A percentile compares a stretch with the other conserved stretches of the same genome.
These are phyloP conservation scores for Microtus montanus DNA, from an alignment of 2,113 vertebrate genomes.

Conservation along the genomic window DNA sequence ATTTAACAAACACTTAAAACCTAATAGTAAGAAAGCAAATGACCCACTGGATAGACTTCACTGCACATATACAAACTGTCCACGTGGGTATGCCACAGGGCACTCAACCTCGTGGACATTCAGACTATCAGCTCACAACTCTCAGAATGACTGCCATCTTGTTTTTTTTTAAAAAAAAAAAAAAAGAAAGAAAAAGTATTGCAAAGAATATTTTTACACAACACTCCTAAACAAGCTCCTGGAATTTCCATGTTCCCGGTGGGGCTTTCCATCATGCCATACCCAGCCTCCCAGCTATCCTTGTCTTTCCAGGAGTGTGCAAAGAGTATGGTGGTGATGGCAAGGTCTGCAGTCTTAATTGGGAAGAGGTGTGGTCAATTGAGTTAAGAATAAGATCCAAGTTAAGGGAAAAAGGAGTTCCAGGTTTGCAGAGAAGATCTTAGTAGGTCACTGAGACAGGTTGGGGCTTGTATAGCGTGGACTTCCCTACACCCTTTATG, in stretches of 20 bases:
- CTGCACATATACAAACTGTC: neutral
- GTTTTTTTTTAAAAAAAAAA: too few species aligned
- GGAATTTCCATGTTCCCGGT: constrained; percentile 19
- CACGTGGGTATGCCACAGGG: neutral
- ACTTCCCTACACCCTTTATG: neutral
- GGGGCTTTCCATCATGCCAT: neutral
- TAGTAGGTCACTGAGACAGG: neutral
- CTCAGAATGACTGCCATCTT: neutral
- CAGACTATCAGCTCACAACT: neutral
- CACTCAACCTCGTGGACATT: neutral
- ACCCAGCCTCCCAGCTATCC: neutral
- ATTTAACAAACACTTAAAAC: neutral
- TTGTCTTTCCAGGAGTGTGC: neutral
- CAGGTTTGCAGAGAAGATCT: neutral
- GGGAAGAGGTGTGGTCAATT: neutral
- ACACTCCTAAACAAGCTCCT: neutral
- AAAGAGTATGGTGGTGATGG: neutral
- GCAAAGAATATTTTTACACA: constrained; percentile 15
- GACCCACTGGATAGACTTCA: neutral
- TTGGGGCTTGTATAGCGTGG: neutral
- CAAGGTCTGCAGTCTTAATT: neutral
- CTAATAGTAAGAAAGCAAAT: neutral
- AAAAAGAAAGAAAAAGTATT: neutral
- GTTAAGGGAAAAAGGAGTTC: neutral
- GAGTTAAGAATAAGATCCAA: neutral